Base-by-base conservation (phyloP, 64 coral and sea anemone species). In the Montipora cactus region DNA sequence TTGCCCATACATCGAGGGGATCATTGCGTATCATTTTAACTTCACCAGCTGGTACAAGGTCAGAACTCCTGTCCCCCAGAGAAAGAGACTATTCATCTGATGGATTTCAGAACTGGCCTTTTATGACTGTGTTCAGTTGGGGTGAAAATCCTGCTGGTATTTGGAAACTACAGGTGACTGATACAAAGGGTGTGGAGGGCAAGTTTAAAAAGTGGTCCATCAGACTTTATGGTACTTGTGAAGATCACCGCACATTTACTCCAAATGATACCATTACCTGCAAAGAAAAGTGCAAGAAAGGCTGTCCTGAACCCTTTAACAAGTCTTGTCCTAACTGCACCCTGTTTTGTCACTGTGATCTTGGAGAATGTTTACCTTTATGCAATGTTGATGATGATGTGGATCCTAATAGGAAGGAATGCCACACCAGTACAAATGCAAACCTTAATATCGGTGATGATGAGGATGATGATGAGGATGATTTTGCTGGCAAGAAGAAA, bases 71-170 rank as follows among this genome's bases (percentile, higher is more conserved):
- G 14, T 91, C 87, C 5, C 89, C 91, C 20, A 83, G 98, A 75
- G 74, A 90, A 25, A 92, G 64, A 2, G 98, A 99, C 57, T 79
- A 94, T 46, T 94, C 92, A 53, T 49, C 80, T 58, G 87, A 96
- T 58, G 98, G 98, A 9, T 99, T 99, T 87, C 49, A 92, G 13
- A 96, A 92, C 81, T 99, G 98, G 98, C 95, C 98, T 18, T 99
- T 99, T 44, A 99, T 99, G 98, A 99, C 98, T 50, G 98, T 99
- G 51, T 99, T 99, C 28, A 88, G 69, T 5, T 99, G 98, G 98
- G 95, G 87, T 67, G 98, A 99, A 45, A 94, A 94, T 79, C 98
- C 98, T 45, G 84, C 58, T 13, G 98, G 98, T 1, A 74, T 66
- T 2, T 99, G 98, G 98, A 96, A 86, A 3, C 45, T 99, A 66